phyloP scores from a whole-genome alignment of 2,797 vertebrate genomes.

The Phrynocephalus vlangalii region DNA sequence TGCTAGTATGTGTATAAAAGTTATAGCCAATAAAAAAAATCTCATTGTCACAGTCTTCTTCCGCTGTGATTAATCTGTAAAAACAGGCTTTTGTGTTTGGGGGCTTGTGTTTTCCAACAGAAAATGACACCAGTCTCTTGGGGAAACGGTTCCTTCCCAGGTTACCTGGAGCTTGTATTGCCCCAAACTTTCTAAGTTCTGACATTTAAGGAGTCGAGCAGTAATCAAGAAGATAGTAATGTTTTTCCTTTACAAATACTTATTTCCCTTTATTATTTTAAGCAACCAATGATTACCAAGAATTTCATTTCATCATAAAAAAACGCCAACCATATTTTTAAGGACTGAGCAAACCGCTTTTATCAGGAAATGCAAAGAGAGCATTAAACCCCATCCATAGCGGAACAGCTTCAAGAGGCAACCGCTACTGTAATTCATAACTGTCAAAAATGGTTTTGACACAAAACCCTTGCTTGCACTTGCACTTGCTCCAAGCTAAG shows the following conservation, averaged over 20 bases:
- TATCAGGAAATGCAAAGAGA: too few species aligned
- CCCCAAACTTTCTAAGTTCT: background rate
- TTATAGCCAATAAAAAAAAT: background rate
- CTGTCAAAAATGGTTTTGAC: too few species aligned
- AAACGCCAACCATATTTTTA: background rate
- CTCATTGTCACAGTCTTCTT: background rate
- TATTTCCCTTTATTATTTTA: background rate
- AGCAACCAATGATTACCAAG: too few species aligned
- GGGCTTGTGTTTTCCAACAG: too few species aligned
- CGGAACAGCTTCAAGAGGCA: background rate
- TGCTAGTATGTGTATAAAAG: background rate
- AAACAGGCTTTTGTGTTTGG: background rate
- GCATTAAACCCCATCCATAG: background rate
- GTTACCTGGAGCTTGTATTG: background rate
- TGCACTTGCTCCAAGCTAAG: too few species aligned
- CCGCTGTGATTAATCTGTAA: too few species aligned
- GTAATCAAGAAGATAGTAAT: background rate
- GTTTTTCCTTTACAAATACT: background rate
- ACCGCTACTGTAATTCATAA: too few species aligned
- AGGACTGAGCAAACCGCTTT: background rate
- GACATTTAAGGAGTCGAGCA: background rate
- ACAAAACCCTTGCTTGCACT: too few species aligned
- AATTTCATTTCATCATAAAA: too few species aligned
- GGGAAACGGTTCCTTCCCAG: too few species aligned
- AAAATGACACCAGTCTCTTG: too few species aligned